phyloP scores from a whole-genome alignment of 2,888 invertebrate species.

The Lycocerus yunnanus region DNA sequence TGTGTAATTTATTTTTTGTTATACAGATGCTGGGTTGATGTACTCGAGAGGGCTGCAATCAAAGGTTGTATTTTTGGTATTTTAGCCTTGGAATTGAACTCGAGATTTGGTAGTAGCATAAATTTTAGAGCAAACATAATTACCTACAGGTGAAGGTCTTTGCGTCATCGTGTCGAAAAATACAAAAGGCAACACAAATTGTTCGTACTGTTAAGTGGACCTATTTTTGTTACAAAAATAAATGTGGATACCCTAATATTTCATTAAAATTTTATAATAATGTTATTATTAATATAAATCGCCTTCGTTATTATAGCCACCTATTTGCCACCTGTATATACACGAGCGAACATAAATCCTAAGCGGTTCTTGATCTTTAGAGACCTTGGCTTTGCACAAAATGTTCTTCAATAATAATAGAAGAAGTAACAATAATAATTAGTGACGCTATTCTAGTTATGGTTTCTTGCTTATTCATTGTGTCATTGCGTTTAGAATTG shows the following conservation, averaged over 20 bases:
- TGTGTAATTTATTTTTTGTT: neutral
- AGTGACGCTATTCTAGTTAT: slow-evolving; percentile 11
- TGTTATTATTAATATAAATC: neutral
- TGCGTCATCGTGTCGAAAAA: neutral
- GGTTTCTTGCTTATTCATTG: slow-evolving; percentile 11
- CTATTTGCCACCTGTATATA: neutral
- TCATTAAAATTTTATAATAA: neutral
- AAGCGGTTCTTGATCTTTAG: slow-evolving; percentile 17
- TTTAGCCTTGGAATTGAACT: neutral
- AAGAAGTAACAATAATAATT: slow-evolving; percentile 9
- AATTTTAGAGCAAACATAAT: neutral
- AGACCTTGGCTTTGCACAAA: slow-evolving; percentile 15
- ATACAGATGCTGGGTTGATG: neutral
- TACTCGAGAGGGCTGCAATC: neutral
- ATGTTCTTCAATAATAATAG: slow-evolving; percentile 7
- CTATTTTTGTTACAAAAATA: neutral
- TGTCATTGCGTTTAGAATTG: slow-evolving; percentile 12
- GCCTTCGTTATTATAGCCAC: neutral
- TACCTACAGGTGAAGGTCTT: neutral
- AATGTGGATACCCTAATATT: neutral
- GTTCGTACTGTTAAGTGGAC: neutral
- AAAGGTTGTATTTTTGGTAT: neutral
- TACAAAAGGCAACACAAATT: neutral
- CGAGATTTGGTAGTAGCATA: neutral
- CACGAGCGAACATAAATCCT: slow-evolving; percentile 3